Base-by-base conservation (phyloP, 2,113 vertebrate species). In the Prinia subflava region DNA sequence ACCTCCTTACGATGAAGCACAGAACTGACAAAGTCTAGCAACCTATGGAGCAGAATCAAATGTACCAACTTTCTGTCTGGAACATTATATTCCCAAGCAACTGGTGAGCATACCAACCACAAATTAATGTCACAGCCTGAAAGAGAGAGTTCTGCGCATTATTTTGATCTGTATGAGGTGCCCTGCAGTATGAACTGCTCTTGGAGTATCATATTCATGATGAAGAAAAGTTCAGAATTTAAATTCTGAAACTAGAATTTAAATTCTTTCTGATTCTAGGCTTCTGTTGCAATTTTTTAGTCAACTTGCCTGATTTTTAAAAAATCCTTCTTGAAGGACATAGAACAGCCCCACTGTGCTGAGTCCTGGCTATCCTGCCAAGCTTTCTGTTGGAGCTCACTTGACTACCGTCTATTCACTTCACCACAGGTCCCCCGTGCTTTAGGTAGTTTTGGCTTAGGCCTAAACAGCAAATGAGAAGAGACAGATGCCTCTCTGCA, bases 401-500 rank as follows among this genome's bases (percentile, higher is more conserved):
- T 89, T 81, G 20, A 7, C 46, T 62, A 70, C 79, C 33, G 68
- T 78, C 46, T 91, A 85, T 92, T 94, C 86, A 67, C 75, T 83
- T 73, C 75, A 65, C 16, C 50, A 53, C 56, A 74, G 15, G 37
- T 90, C 77, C 64, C 64, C 50, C 2, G 28, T 77, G 87, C 84
- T 90, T 89, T 81, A 64, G 71, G 59, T 96, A 68, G 79, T 42
- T 87, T 75, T 95, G 94, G 95, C 95, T 90, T 75, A 64, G 74
- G 77, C 28, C 21, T 57, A 5, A 74, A 73, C 14, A 53, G 76
- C 85, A 94, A 94, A 62, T 15, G 53, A 79, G 59, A 68, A 94
- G 33, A 81, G 92, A 90, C 95, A 96, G 94, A 91, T 95, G 96
- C 76, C 76, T 92, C 95, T 56, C 94, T 59, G 71, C 91, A 87